Base-by-base conservation (phyloP, 2,888 invertebrate genomes). In the Apodemia hepburni region DNA sequence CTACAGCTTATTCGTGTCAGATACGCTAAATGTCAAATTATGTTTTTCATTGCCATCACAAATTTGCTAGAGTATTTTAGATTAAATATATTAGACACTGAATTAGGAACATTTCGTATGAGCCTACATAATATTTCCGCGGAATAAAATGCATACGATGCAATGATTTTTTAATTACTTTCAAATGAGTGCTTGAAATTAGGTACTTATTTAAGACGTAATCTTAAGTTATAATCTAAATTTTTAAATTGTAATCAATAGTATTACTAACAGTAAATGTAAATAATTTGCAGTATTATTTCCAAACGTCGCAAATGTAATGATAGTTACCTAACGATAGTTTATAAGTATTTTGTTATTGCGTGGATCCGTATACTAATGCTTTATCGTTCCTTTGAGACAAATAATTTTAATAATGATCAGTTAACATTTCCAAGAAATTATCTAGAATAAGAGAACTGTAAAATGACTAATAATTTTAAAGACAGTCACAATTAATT, bases 231-330 rank as follows among this genome's bases (percentile, higher is more conserved):
- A 35, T 35, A 35, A 11, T 35, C n/a, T 35, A 35, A 42, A 15
- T 42, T 42, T 3, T 15, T 42, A 35, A 35, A 15, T 15, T 15
- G 15, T 15, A 42, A 42, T 42, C 15, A 15, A 12, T 42, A 42
- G 42, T 42, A 15, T 42, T 42, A 42, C 42, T 15, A 42, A 42
- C 15, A 15, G 11, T 12, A 42, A 3, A 15, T 42, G 15, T 15
- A 27, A 27, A 18, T 51, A 51, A 22, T 51, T 27, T 27, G 18
- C 51, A 51, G 51, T 51, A 51, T 51, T 51, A 51, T 51, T 22
- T 51, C 51, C 51, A 51, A 51, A 51, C 51, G 51, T 51, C 51
- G 51, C 22, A 51, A 51, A 27, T 51, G 42, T 42, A 51, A 51
- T 22, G 12, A 51, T 27, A 27, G 51, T 51, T 51, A 51, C 51